A percentile compares a stretch with the other conserved stretches of the same genome.
phyloP scores from a whole-genome alignment of 2,888 invertebrate genomes.

The Halictus quadricinctus region DNA sequence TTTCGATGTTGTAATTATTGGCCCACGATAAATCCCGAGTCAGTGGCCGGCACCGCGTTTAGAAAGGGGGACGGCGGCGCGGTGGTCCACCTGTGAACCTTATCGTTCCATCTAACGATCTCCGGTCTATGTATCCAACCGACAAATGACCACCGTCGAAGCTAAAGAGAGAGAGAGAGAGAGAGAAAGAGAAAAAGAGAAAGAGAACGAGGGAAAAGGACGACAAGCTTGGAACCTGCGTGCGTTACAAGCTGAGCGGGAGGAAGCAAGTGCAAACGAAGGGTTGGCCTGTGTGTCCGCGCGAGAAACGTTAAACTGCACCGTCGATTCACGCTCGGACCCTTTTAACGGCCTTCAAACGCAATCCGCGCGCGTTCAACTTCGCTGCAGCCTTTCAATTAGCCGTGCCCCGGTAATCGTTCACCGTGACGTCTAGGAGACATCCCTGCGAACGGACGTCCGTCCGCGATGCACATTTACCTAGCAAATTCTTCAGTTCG shows the following conservation, averaged over 20 bases:
- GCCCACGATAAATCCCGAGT: slow-evolving; percentile 56
- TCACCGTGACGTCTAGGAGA: slow-evolving; percentile 19
- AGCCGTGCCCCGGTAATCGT: background rate
- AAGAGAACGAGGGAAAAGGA: background rate
- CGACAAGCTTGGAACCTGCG: background rate
- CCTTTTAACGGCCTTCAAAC: slow-evolving; percentile 19
- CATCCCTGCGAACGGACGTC: background rate
- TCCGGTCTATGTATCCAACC: slow-evolving; percentile 32
- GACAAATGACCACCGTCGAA: slow-evolving; percentile 33
- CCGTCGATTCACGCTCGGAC: slow-evolving; percentile 10
- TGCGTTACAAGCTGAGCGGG: background rate
- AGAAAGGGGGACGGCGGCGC: slow-evolving; percentile 31
- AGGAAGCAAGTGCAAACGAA: slow-evolving; percentile 41
- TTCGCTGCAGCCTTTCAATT: slow-evolving; percentile 2
- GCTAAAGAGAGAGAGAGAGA: background rate
- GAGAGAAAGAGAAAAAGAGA: background rate
- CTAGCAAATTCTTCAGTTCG: background rate
- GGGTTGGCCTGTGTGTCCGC: background rate
- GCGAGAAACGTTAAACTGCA: slow-evolving; percentile 17
- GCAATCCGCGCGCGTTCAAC: slow-evolving; percentile 16
- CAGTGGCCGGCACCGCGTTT: slow-evolving; percentile 15
- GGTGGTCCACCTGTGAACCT: slow-evolving; percentile 58
- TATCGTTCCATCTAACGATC: slow-evolving; percentile 63
- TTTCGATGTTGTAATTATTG: slow-evolving; percentile 50
- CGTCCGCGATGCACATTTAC: background rate